Base-by-base conservation (phyloP, 1,140 invertebrate species). In the Chlorops oryzae region DNA sequence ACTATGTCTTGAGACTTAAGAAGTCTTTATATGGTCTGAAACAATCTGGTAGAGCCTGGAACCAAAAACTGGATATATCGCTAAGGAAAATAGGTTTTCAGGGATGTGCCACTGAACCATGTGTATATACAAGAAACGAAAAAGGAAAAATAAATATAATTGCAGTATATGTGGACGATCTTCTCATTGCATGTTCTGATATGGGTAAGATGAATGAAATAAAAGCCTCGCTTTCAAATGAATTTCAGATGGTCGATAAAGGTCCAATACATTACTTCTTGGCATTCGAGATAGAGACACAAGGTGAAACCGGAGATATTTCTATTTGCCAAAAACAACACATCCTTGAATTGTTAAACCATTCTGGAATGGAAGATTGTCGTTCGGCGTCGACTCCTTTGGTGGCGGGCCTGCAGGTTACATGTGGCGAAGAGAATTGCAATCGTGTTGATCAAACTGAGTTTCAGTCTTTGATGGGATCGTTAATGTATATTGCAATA, bases 1-100 rank as follows among this genome's bases (percentile, higher is more conserved):
- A 38, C 32, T 59, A 63, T 70, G 73, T 10, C 68, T 59, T 42
- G 50, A 59, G 57, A 58, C 39, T 57, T 13, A 55, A 53, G 20
- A 57, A 61, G 39, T 42, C 67, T 7, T 25, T 66, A 10, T 63
- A 63, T 52, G 63, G 61, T 17, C 42, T 66, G 15, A 66, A 66
- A 47, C 59, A 63, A 53, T 47, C 57, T 3, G 52, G 55, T 3
- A 45, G 55, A 25, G 48, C 28, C 13, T 66, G 63, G 58, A 64
- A 68, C 32, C 20, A 51, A 23, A 51, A 43, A 13, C 52, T 70
- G 22, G 45, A 66, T 50, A 20, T 54, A 38, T 47, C 48, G 28
- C 52, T 73, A 25, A 49, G 43, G 38, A 54, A 56, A 20, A 46
- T 68, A 18, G 54, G 58, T 22, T 62, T 59, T 50, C 40, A 50